Evolutionary conservation across 2,888 invertebrate species (phyloP), one percentile per base, ranked within the genome.

Genomic region (Oligia latruncula): DNA sequence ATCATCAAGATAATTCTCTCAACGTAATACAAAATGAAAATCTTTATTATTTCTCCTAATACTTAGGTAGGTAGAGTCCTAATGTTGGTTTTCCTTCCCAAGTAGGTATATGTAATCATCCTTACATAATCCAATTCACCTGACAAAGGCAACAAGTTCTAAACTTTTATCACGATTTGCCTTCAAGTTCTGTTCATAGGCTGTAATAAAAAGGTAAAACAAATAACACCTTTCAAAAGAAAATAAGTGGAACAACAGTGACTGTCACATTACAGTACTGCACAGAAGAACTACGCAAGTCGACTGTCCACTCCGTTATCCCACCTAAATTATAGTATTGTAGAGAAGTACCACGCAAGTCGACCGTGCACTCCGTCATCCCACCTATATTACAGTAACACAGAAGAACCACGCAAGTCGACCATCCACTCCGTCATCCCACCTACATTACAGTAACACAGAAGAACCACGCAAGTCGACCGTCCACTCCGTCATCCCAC

Each of bases 111-210:
- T 52, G 58, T 66, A 52, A 52, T 67, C 60, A 52, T 65, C 8
- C 23, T 17, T 58, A 58, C 23, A 65, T 52, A 67, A 74, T 60
- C 40, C 72, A 49, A 58, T 65, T 65, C 52, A 15, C n/a, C 23
- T 52, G 43, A 67, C 74, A 82, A 80, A 67, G 82, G 17, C 58
- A 60, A 43, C 43, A 43, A 74, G 35, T 35, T 43, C 15, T 67
- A 15, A 60, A 80, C 29, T 82, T 82, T n/a, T 40, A 15, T 62
- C 60, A 43, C 49, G 74, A 74, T 52, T 81, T 66, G 13, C 35
- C 8, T 73, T 58, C 40, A 52, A 35, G 64, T 17, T 64, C 35
- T 60, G 35, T 52, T 80, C 66, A 23, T 23, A 66, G 55, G 11
- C 72, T 74, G 66, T 82, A 60, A 82, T 60, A 66, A 74, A n/a